Base-by-base conservation (phyloP, 2,797 vertebrate species). In the Micrastur ruficollis region DNA sequence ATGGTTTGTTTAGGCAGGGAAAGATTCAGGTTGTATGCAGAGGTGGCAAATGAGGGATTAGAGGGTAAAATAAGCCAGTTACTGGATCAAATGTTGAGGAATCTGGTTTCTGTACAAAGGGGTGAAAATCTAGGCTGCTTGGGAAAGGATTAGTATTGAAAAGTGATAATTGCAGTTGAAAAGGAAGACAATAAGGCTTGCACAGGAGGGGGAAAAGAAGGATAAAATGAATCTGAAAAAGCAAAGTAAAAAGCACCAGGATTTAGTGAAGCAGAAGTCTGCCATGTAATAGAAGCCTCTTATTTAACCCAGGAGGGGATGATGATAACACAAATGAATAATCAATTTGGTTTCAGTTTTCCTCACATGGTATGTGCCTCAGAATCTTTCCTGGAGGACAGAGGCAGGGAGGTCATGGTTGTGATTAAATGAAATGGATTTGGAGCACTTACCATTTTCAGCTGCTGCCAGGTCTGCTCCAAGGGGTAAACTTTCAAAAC, bases 141-240 rank as follows among this genome's bases (percentile, higher is more conserved):
- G 84, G 26, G 49, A 72, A 94, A 95, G 92, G 94, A 97, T 97
- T 97, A 93, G 36, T 86, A 92, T 74, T 79, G 67, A 84, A 63
- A 92, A 81, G 63, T 89, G 81, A 62, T 96, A 93, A 93, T 83
- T 96, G 62, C 71, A 59, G 40, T 85, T 96, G 36, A 90, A 96
- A 96, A 91, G 79, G 71, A 94, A 95, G 59, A 96, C 80, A 93
- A 71, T 52, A 80, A 80, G 46, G 7, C 62, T 88, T 87, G 58
- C 16, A 62, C 16, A 72, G 42, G 14, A 86, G 36, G 20, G 23
- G 14, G 16, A 4, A 27, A 61, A 84, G 66, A 79, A 40, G 56
- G 81, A 89, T 81, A 80, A 92, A 90, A 56, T 49, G 23, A 90
- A 67, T 90, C 70, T 52, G 65, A 90, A 89, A 93, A 83, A 74